Evolutionary conservation across 2,797 vertebrate species (phyloP), one percentile per base, ranked within the genome.

Genomic region (Streptopelia turtur): DNA sequence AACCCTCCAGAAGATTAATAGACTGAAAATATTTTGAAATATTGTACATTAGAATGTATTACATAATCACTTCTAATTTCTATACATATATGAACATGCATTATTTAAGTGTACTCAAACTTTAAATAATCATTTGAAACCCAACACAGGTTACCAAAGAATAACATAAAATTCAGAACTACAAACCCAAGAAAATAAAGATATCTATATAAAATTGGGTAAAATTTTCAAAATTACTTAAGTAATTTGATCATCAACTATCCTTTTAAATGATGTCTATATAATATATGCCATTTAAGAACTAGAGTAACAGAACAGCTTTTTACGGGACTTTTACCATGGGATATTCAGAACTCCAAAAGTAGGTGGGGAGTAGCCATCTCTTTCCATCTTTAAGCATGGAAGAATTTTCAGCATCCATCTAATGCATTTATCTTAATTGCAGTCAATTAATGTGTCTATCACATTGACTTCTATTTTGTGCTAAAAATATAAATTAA

Each of bases 1-100:
- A 96, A 35, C 98, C 98, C 64, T 98, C 97, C 94, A 98, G 96
- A 92, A 98, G 96, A 93, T 95, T 98, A 93, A 98, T 95, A 65
- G 98, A 98, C 98, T 98, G 95, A 76, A 97, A 98, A 94, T n/a
- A 87, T 82, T 93, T 76, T 23, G 76, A 95, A 95, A 89, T 37
- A 61, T 37, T 22, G 57, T 55, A 4, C 2, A 50, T 75, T 95
- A 74, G 39, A 82, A 91, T 57, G 41, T 11, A 80, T 25, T 56
- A 56, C 4, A 66, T 16, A 85, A 37, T 31, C 6, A 47, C 20
- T 39, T 74, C 66, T 57, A 57, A 41, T n/a, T 83, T 84, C 35
- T 59, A 49, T 18, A 39, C 2, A 41, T 11, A 43, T 23, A 50
- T 45, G 45, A 39, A 70, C 6, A 23, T 52, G 11, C 27, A 22